Base-by-base conservation (phyloP, 2,888 invertebrate genomes). In the Notodonta ziczac region DNA sequence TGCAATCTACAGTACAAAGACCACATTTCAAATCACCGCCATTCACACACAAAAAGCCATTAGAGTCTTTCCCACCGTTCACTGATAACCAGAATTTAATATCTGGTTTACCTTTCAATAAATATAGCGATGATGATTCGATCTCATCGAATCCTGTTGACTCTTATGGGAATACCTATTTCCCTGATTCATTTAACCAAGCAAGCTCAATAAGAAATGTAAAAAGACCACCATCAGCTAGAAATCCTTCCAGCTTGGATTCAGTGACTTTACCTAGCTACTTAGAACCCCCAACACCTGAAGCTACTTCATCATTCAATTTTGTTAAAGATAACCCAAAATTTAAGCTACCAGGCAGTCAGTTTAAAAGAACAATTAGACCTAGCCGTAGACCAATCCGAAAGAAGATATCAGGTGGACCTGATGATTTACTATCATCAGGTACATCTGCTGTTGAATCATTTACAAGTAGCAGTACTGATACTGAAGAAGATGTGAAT, bases 271-370 rank as follows among this genome's bases (percentile, higher is more conserved):
- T 94, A 53, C 94, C 94, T 4, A 94, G 94, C 67, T 94, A 86
- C 65, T 81, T 94, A 63, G 94, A 94, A 74, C 94, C 94, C 6
- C 94, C 94, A 0, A 91, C 88, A 3, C 93, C 90, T 40, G 86
- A 89, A 9, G 87, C 89, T 1, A 80, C 89, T 32, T 80, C 87
- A 12, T 83, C 88, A 0, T 90, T 89, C 65, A 79, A 84, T 10
- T 90, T 88, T 61, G 75, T 81, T 5, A 91, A 91, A 67, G 91
- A 93, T 7, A 71, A 71, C 40, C 76, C 82, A 16, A 93, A 93
- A 72, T 90, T 82, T 58, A 93, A 93, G 77, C 73, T 78, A 4
- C 77, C 80, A 3, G 84, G 84, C 24, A 87, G 77, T 57, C 87
- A 88, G 48, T 91, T 89, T 51, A 93, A 94, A 70, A 84, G 93